phyloP scores from a whole-genome alignment of 2,888 invertebrate species.

The Fabriciana adippe region DNA sequence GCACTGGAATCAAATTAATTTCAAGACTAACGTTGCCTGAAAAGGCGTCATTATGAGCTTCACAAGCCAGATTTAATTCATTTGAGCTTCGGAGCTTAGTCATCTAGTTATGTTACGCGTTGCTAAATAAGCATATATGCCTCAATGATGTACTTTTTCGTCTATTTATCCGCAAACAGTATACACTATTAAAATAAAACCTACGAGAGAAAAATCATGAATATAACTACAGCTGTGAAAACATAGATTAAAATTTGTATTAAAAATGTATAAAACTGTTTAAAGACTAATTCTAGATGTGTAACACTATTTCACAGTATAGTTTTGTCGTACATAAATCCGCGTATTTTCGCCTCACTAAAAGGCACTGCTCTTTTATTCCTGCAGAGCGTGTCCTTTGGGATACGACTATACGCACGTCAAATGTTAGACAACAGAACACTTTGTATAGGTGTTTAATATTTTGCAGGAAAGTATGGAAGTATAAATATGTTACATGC shows the following conservation, averaged over 20 bases:
- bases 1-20: slow-evolving; percentile 33
- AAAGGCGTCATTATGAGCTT: slow-evolving; percentile 33
- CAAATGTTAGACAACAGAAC: slow-evolving; percentile 35
- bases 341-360: slow-evolving; percentile 35
- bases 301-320: slow-evolving; percentile 11
- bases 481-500: slow-evolving; percentile 20
- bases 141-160: no score
- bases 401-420: slow-evolving; percentile 32
- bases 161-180: no score
- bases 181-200: no score
- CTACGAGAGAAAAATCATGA: no score
- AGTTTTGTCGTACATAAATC: slow-evolving; percentile 31
- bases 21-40: slow-evolving; percentile 32
- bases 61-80: slow-evolving; percentile 36
- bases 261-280: no score
- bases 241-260: no score
- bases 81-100: slow-evolving; percentile 33
- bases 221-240: no score
- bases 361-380: slow-evolving; percentile 39
- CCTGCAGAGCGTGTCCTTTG: slow-evolving; percentile 37
- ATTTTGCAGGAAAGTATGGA: slow-evolving; percentile 31
- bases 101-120: slow-evolving; percentile 19
- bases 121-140: not conserved
- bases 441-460: slow-evolving; percentile 36
- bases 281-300: not conserved